Conservation (phyloP, 2,888 invertebrate species). For the Lithophane semibrunnea region DNA sequence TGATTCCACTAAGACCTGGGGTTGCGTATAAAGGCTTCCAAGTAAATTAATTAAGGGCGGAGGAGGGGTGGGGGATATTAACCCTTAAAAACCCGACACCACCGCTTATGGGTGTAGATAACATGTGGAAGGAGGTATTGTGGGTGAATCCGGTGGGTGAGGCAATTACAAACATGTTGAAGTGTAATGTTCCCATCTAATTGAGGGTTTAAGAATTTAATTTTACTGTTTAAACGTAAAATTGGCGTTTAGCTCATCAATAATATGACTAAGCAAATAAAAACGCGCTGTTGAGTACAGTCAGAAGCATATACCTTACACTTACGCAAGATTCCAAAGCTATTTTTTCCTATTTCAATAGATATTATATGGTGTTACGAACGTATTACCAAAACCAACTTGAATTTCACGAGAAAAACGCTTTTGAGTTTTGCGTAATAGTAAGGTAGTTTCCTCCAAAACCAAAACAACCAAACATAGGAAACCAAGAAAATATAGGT, state of each 20-base stretch:
- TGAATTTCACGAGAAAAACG: neutral
- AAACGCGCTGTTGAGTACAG: neutral
- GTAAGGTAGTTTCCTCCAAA: neutral
- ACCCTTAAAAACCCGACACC: conserved; percentile 45
- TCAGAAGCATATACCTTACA: neutral
- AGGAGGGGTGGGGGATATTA: neutral
- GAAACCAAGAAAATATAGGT: neutral
- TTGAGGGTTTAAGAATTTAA: conserved; percentile 8
- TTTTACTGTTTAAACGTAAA: neutral
- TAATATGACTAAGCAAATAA: neutral
- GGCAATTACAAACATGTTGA: conserved; percentile 46
- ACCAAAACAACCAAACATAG: too few species aligned
- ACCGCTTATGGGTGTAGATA: conserved; percentile 47
- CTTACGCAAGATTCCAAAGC: neutral
- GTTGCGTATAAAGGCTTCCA: conserved; percentile 37
- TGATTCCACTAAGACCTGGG: conserved; percentile 29
- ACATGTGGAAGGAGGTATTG: conserved; percentile 33
- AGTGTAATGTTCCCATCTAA: conserved; percentile 27
- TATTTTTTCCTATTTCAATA: neutral
- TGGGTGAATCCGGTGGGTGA: conserved; percentile 12
- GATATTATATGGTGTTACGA: too few species aligned
- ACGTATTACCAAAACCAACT: neutral
- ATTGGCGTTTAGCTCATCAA: neutral
- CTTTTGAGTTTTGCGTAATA: neutral
- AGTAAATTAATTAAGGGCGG: conserved; percentile 53